A percentile compares a stretch with the other conserved stretches of the same genome.
Conservation (phyloP, 2,113 vertebrate genomes). For the Bungarus multicinctus region DNA sequence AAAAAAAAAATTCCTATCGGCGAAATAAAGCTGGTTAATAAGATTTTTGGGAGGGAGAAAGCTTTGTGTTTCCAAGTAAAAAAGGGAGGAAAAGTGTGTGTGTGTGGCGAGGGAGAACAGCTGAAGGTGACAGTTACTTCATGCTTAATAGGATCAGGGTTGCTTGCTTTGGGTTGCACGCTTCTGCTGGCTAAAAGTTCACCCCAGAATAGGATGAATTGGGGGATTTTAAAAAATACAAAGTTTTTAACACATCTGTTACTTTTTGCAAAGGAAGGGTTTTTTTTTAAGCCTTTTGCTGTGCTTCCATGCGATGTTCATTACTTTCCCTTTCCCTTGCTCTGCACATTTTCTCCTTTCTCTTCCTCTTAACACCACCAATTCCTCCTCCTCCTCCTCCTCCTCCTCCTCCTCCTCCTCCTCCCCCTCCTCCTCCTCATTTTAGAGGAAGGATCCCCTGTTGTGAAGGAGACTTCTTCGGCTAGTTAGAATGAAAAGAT, state of each 20-base stretch:
- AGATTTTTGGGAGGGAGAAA: slow-evolving; percentile 81
- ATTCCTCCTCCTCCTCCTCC: not conserved
- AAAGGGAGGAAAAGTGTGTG: slow-evolving; percentile 27
- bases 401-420: rapidly evolving
- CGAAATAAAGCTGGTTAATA: slow-evolving; percentile 91
- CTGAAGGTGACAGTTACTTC: slow-evolving; percentile 99
- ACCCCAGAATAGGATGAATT: slow-evolving; percentile 76
- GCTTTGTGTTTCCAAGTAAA: slow-evolving; percentile 84
- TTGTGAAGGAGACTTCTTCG: not conserved
- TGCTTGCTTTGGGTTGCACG: slow-evolving; percentile 83
- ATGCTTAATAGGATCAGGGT: slow-evolving; percentile 98
- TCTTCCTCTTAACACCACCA: not conserved
- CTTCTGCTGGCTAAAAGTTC: slow-evolving; percentile 80
- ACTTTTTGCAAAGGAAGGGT: slow-evolving; percentile 53
- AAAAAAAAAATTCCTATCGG: slow-evolving; percentile 76
- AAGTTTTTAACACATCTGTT: slow-evolving; percentile 97
- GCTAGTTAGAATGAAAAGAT: not conserved
- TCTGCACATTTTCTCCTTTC: not conserved
- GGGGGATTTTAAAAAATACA: slow-evolving; percentile 71
- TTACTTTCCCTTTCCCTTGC: not conserved
- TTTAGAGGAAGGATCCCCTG: not conserved
- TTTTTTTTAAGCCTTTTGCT: slow-evolving; percentile 24
- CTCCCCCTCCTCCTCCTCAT: not conserved
- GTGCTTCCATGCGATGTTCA: not conserved
- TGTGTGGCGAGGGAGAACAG: slow-evolving; percentile 74